Evolutionary conservation across 2,888 invertebrate genomes (phyloP).

Genomic region (Ectemnius lituratus): DNA sequence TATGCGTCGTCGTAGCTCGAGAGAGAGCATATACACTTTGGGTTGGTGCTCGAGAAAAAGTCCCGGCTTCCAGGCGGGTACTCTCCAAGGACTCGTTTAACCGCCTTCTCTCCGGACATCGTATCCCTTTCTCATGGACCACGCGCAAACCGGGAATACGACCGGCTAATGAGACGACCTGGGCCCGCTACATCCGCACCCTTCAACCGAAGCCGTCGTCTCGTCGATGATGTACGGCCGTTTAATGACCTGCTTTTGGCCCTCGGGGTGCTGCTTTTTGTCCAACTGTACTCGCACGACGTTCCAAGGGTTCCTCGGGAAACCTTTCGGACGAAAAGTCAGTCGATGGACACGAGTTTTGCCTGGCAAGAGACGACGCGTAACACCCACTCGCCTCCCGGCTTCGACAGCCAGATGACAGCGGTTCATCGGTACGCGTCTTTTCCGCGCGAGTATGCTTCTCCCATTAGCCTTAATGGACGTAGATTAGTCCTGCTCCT

Average conservation of each 20-base stretch:
- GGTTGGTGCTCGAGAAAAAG: neutral
- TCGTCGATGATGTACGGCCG: constrained; percentile 75
- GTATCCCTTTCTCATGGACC: constrained; percentile 12
- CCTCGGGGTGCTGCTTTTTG: constrained; percentile 67
- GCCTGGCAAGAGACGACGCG: constrained; percentile 11
- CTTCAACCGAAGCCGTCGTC: constrained; percentile 52
- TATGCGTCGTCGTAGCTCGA: too few relatives aligned
- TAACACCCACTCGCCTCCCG: constrained; percentile 9
- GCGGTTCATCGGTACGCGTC: constrained; percentile 61
- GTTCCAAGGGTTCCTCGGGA: too few relatives aligned
- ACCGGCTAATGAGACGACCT: constrained; percentile 58
- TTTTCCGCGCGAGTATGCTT: constrained; percentile 45
- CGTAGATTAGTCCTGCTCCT: constrained; percentile 60
- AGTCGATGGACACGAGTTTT: constrained; percentile 13
- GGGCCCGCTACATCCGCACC: constrained; percentile 27
- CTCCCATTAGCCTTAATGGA: constrained; percentile 67
- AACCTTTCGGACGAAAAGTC: constrained; percentile 11
- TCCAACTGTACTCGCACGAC: constrained; percentile 40
- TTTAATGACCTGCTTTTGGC: constrained; percentile 75
- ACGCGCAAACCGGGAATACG: constrained; percentile 27
- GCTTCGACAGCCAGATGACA: constrained; percentile 62
- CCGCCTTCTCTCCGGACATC: constrained; percentile 10
- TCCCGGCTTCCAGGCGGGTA: neutral
- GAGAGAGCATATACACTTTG: neutral
- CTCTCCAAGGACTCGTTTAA: constrained; percentile 19